Conservation (phyloP, 2,888 invertebrate genomes). For the Microplitis deprimator region DNA sequence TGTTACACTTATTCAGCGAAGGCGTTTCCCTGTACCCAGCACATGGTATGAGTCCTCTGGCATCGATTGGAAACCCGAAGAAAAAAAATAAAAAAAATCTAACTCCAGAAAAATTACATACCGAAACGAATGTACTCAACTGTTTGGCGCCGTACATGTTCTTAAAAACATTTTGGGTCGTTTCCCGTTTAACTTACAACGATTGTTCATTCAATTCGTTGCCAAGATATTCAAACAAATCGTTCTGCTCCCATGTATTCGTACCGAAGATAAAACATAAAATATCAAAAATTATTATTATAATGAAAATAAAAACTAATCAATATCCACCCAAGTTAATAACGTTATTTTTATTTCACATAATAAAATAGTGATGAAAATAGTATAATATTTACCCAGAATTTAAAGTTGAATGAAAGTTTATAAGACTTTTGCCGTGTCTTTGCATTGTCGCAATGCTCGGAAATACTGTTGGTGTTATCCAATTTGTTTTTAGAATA, state of each 20-base stretch:
- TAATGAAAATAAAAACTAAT: too few species aligned
- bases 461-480: conserved; percentile 11
- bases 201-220: conserved; percentile 11
- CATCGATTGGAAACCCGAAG: conserved; percentile 15
- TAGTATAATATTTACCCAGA: conserved; percentile 19
- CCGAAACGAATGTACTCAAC: conserved; percentile 20
- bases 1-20: conserved; percentile 24
- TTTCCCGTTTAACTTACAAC: conserved; percentile 38
- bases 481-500: conserved; percentile 18
- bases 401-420: neutral
- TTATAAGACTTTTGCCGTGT: neutral
- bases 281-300: too few species aligned
- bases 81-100: neutral
- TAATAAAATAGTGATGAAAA: conserved; percentile 2
- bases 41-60: conserved; percentile 17
- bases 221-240: conserved; percentile 8
- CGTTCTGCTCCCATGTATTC: too few species aligned
- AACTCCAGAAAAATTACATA: conserved; percentile 12
- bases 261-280: too few species aligned
- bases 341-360: neutral
- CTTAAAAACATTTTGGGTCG: conserved; percentile 48
- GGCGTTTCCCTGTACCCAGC: conserved; percentile 13
- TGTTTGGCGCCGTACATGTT: conserved; percentile 47
- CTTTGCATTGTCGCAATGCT: neutral
- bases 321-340: too few species aligned